Base-by-base conservation (phyloP, 2,797 vertebrate species). In the Botia almorhae region DNA sequence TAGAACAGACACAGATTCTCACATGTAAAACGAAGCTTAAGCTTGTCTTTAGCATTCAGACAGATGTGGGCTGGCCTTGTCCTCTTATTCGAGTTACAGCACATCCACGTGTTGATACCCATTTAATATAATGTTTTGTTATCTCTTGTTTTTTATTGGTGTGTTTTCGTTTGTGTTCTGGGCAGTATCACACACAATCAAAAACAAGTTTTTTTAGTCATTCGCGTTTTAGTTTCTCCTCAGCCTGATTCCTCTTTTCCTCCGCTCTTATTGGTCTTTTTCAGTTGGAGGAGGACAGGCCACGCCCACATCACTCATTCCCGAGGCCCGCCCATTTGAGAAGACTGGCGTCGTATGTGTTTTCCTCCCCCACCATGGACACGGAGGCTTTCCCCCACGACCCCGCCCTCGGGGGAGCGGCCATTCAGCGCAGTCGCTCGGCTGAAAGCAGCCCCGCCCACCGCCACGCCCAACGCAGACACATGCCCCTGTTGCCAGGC, bases 251-350 rank as follows among this genome's bases (percentile, higher is more conserved):
- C 94, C 92, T 91, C 93, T 94, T 95, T 95, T 92, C 95, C 95
- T 96, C 95, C 95, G 91, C 95, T 96, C 92, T 96, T 95, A 94
- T 96, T 96, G 95, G 95, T 96, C 94, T 96, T 93, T 96, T 96
- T 94, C 96, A 96, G 96, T 96, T 94, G 95, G 96, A 96, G 96
- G 95, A 96, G 94, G 95, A 96, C 92, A 96, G 95, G 93, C 94
- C 94, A 84, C 88, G 89, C 93, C 95, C 94, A 93, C 95, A 95
- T 93, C 95, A 96, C 91, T 95, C 96, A 92, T 93, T 95, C 93
- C 95, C 94, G 94, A 94, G 96, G 92, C 95, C 96, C 93, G 96
- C 95, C 94, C 96, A 95, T 93, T 93, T 96, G 89, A 94, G 96
- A 93, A 95, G 96, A 95, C 93, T 96, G 95, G 96, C 96, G 84